Conservation (phyloP, 2,797 vertebrate species). For the Rhinogobio ventralis region DNA sequence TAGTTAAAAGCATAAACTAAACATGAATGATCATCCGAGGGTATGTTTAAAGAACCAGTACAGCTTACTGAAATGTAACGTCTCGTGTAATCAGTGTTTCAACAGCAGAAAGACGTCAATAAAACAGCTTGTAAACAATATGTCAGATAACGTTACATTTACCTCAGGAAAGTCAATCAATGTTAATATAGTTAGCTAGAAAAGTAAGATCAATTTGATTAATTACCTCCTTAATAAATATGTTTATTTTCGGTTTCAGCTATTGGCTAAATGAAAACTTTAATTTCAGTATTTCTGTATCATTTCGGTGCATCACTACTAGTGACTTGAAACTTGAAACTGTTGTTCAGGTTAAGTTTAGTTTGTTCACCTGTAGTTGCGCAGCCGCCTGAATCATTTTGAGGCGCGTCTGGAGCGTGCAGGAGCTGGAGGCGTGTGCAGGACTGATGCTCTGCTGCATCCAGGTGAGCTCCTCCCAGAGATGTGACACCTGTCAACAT, state of each 20-base stretch:
- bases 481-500: conserved; percentile 82
- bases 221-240: neutral
- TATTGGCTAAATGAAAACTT: neutral
- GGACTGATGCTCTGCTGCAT: conserved; percentile 86
- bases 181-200: neutral
- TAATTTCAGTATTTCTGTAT: neutral
- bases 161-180: neutral
- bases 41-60: neutral
- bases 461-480: conserved; percentile 91
- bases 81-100: neutral
- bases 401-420: conserved; percentile 87
- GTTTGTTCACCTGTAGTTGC: conserved; percentile 81
- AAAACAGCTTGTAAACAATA: neutral
- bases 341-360: neutral
- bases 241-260: neutral
- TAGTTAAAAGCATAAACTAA: neutral
- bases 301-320: neutral
- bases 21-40: neutral
- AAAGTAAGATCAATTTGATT: neutral
- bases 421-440: conserved; percentile 88
- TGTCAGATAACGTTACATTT: neutral
- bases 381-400: conserved; percentile 90
- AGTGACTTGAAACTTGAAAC: neutral
- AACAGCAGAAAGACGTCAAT: neutral
- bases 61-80: neutral